Conservation (phyloP, 2,113 vertebrate species). For the Microcebus jonahi region DNA sequence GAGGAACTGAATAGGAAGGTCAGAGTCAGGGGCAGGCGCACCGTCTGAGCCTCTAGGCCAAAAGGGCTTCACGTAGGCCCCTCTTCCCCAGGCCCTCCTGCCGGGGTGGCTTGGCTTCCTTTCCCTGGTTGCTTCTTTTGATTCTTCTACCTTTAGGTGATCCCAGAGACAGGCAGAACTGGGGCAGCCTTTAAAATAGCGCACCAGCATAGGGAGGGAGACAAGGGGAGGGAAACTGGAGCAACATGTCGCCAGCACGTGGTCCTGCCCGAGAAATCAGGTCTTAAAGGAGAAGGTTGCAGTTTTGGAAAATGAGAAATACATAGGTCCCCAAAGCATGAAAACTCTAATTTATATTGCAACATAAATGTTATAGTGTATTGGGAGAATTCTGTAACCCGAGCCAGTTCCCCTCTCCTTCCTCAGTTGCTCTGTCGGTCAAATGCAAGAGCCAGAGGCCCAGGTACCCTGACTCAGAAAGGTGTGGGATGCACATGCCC, state of each 20-base stretch:
- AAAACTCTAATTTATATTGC: neutral
- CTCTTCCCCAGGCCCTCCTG: neutral
- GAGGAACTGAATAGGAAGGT: neutral
- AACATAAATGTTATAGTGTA: neutral
- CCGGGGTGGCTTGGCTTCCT: neutral
- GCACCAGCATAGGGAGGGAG: conserved; percentile 71
- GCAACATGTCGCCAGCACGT: conserved; percentile 23
- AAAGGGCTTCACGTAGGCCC: neutral
- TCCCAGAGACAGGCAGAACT: conserved; percentile 80
- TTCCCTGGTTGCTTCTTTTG: conserved; percentile 7
- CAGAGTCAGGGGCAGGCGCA: neutral
- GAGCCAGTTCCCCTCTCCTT: neutral
- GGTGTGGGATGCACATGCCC: neutral
- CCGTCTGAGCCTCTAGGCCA: neutral
- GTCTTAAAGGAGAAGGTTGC: conserved; percentile 81
- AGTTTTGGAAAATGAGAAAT: conserved; percentile 44
- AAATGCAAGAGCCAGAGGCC: neutral
- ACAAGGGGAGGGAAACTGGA: conserved; percentile 71
- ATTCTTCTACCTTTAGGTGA: conserved; percentile 76
- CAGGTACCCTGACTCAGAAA: neutral
- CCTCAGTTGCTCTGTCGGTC: neutral
- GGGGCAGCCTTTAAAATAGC: conserved; percentile 86
- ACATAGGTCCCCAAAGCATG: neutral
- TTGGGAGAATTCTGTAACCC: neutral
- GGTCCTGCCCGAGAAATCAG: conserved; percentile 76